Conservation (phyloP, 2,888 invertebrate genomes). For the Bhutanitis thaidina region DNA sequence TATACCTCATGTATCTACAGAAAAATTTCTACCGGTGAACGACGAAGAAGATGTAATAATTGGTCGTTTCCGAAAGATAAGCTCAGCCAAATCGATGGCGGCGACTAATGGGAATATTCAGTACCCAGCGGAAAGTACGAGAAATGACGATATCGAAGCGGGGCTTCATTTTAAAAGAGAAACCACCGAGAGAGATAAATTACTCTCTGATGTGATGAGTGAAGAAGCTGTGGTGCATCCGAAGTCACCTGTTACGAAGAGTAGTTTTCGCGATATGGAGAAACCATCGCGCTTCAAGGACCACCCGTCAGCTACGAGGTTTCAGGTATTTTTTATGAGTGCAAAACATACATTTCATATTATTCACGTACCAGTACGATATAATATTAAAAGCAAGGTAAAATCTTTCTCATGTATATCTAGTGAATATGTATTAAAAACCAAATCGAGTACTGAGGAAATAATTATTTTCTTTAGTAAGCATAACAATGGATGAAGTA, state of each 20-base stretch:
- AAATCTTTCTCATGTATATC: too few relatives aligned
- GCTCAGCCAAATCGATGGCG: constrained; percentile 76
- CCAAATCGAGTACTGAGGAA: too few relatives aligned
- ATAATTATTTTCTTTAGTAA: too few relatives aligned
- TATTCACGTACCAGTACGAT: too few relatives aligned
- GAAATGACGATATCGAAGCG: constrained; percentile 54
- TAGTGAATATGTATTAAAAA: too few relatives aligned
- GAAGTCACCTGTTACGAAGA: constrained; percentile 69
- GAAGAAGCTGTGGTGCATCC: constrained; percentile 41
- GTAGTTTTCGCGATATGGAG: constrained; percentile 82
- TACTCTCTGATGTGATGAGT: constrained; percentile 40
- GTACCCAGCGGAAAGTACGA: constrained; percentile 56
- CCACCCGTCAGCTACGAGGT: constrained; percentile 80
- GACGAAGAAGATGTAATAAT: constrained; percentile 75
- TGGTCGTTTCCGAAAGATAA: constrained; percentile 73
- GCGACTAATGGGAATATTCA: constrained; percentile 74
- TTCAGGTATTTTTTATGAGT: constrained; percentile 63
- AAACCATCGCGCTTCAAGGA: constrained; percentile 82
- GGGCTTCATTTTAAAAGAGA: constrained; percentile 59
- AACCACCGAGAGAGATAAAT: constrained; percentile 53
- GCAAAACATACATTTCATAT: too few relatives aligned
- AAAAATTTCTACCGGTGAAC: constrained; percentile 45
- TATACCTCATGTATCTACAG: constrained; percentile 28
- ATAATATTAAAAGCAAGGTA: too few relatives aligned
- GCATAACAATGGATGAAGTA: too few relatives aligned